A percentile compares a stretch with the other conserved stretches of the same genome.
These are phyloP conservation scores for Drosophila engyochracea DNA, from an alignment of 2,888 invertebrate species.

Conservation along the genomic window DNA sequence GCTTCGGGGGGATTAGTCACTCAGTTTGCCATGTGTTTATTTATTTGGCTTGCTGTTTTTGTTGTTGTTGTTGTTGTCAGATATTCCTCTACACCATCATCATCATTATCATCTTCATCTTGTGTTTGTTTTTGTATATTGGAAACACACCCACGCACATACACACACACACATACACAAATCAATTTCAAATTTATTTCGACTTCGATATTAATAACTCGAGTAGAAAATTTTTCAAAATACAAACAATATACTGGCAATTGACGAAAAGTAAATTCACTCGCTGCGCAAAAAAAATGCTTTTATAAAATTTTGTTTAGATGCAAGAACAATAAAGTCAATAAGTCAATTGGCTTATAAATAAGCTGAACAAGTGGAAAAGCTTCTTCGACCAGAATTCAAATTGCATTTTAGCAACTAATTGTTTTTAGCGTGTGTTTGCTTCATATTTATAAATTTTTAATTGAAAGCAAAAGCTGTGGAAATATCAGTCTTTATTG, in stretches of 20 bases:
- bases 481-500: background rate
- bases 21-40: constrained; percentile 36
- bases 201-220: constrained; percentile 49
- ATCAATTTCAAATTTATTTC: constrained; percentile 26
- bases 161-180: background rate
- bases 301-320: background rate
- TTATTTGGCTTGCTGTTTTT: constrained; percentile 26
- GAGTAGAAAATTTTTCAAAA: constrained; percentile 38
- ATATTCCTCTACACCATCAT: background rate
- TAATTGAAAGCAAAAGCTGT: background rate
- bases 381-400: background rate
- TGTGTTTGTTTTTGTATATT: constrained; percentile 25
- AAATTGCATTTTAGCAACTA: background rate
- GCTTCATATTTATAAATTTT: background rate
- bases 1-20: constrained; percentile 35
- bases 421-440: background rate
- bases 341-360: constrained; percentile 5
- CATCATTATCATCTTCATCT: constrained; percentile 5
- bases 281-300: constrained; percentile 23
- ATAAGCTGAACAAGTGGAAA: background rate
- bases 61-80: constrained; percentile 2
- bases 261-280: constrained; percentile 21
- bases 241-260: constrained; percentile 20
- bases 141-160: constrained; percentile 3
- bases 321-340: background rate